These are phyloP conservation scores for Bursaphelenchus okinawaensis DNA, from an alignment of 2,888 invertebrate species.

Conservation along the genomic window DNA sequence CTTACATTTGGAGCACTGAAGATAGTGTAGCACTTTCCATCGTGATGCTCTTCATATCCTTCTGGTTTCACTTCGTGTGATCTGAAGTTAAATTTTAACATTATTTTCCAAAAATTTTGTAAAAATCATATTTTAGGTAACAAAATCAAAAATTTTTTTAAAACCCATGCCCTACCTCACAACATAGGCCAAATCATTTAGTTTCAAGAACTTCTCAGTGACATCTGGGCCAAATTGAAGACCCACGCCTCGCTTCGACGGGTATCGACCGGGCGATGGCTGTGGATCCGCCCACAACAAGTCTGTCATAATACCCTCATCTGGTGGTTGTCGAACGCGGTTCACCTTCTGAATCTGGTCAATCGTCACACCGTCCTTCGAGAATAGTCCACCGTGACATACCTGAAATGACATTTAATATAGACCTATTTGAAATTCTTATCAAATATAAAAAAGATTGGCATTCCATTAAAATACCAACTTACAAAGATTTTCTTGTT, in stretches of 20 bases:
- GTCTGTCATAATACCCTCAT: slow-evolving; percentile 96
- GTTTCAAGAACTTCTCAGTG: slow-evolving; percentile 75
- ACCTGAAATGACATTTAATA: slow-evolving; percentile 64
- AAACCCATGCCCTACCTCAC: slow-evolving; percentile 65
- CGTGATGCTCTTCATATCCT: slow-evolving; percentile 89
- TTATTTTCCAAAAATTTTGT: slow-evolving; percentile 15
- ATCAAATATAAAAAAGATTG: slow-evolving; percentile 13
- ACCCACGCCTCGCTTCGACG: slow-evolving; percentile 93
- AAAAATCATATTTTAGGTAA: no score
- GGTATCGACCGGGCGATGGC: slow-evolving; percentile 76
- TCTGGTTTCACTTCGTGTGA: slow-evolving; percentile 70
- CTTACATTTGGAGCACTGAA: slow-evolving; percentile 87
- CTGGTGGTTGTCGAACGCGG: slow-evolving; percentile 91
- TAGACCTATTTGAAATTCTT: no score
- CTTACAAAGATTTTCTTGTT: slow-evolving; percentile 73
- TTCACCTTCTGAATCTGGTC: slow-evolving; percentile 82
- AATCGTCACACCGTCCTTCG: slow-evolving; percentile 83
- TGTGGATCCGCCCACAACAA: slow-evolving; percentile 95
- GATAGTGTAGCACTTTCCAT: slow-evolving; percentile 66
- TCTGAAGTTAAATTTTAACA: slow-evolving; percentile 59
- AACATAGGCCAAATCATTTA: slow-evolving; percentile 84
- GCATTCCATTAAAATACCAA: slow-evolving; percentile 1
- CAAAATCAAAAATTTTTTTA: no score
- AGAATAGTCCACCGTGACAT: slow-evolving; percentile 96
- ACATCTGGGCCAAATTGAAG: slow-evolving; percentile 96